Conservation (phyloP, 2,797 vertebrate genomes). For the Coluber constrictor region DNA sequence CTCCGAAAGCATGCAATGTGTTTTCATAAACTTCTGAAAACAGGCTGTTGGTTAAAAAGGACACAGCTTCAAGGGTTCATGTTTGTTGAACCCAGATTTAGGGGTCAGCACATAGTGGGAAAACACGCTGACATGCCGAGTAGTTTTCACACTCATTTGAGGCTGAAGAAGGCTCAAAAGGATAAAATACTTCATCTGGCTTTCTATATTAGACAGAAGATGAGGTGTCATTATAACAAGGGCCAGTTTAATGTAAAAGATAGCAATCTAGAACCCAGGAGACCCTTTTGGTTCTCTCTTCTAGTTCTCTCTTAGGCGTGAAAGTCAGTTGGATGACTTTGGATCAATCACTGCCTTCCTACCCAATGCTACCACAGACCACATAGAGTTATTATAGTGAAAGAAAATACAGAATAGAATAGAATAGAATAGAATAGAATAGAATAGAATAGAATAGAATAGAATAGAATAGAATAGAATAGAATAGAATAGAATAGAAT, state of each 20-base stretch:
- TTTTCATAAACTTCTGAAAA: not conserved
- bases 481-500: no score
- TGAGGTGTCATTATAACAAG: not conserved
- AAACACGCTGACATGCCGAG: not conserved
- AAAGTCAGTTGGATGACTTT: not conserved
- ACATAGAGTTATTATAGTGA: no score
- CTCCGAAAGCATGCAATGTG: not conserved
- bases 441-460: no score
- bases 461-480: no score
- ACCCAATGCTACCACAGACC: not conserved
- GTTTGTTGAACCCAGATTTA: not conserved
- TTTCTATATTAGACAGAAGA: not conserved
- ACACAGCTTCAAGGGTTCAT: not conserved
- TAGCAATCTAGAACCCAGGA: not conserved
- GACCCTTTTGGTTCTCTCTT: not conserved
- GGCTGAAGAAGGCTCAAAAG: not conserved
- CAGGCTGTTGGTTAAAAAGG: not conserved
- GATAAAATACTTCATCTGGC: not conserved
- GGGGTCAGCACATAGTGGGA: not conserved
- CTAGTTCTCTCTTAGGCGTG: not conserved
- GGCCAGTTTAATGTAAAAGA: not conserved
- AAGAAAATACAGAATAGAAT: no score
- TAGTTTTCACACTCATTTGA: not conserved
- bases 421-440: no score
- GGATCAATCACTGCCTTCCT: not conserved